Evolutionary conservation across 2,113 vertebrate genomes (phyloP).

Genomic region (Larimichthys crocea): DNA sequence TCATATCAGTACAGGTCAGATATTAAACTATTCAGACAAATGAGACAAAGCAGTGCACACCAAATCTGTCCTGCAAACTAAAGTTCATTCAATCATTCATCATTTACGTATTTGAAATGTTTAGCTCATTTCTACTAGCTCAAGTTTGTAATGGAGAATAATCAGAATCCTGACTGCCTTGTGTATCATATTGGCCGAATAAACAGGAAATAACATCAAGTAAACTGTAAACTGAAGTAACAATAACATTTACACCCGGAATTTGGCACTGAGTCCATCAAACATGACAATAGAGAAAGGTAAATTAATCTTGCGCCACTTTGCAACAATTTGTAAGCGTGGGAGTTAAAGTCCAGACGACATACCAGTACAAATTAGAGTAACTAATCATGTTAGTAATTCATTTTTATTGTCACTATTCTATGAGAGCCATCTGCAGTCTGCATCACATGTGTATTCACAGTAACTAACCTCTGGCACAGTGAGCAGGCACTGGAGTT

Average conservation of each 20-base stretch:
- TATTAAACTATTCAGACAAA: neutral
- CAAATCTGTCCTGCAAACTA: neutral
- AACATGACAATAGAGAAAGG: neutral
- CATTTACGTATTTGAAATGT: neutral
- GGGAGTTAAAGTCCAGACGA: neutral
- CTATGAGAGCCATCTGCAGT: slow-evolving; percentile 35
- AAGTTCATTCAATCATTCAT: neutral
- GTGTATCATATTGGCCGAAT: neutral
- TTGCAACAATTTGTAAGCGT: neutral
- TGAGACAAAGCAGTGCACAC: neutral
- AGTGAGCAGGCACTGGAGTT: slow-evolving; percentile 3
- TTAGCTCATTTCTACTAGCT: neutral
- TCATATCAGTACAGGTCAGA: neutral
- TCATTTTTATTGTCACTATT: slow-evolving; percentile 8
- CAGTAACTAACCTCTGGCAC: slow-evolving; percentile 31
- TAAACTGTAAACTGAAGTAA: neutral
- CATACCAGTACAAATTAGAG: neutral
- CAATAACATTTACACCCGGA: neutral
- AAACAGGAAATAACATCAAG: slow-evolving; percentile 21
- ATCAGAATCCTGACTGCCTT: neutral
- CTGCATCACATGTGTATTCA: slow-evolving; percentile 17
- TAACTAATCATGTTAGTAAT: slow-evolving; percentile 7
- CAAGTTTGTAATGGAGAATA: neutral
- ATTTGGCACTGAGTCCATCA: neutral
- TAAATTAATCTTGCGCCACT: neutral